phyloP scores from a whole-genome alignment of 2,113 vertebrate genomes.

The Dicaeum eximium region DNA sequence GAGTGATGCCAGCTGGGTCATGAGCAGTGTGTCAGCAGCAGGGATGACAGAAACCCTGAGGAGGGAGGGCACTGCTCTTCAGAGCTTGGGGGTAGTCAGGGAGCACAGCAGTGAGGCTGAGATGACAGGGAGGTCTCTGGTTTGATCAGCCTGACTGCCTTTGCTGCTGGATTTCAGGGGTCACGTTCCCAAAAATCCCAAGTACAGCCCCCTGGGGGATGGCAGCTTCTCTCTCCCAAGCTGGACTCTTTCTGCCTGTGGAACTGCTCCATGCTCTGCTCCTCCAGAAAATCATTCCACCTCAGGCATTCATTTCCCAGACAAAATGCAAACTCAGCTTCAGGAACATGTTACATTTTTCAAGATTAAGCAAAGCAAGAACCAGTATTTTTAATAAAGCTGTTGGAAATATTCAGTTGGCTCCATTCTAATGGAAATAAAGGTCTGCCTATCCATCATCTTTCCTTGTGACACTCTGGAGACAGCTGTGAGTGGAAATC shows the following conservation, averaged over 20 bases:
- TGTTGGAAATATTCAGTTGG: conserved; percentile 27
- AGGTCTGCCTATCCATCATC: conserved; percentile 33
- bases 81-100: neutral
- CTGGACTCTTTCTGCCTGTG: neutral
- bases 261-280: neutral
- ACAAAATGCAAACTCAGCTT: conserved; percentile 30
- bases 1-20: rapidly evolving
- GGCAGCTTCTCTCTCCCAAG: neutral
- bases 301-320: neutral
- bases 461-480: neutral
- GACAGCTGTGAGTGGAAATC: neutral
- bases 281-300: neutral
- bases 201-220: neutral
- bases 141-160: neutral
- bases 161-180: neutral
- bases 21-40: neutral
- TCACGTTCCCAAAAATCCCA: neutral
- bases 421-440: conserved; percentile 17
- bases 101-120: neutral
- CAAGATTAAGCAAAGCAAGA: conserved; percentile 15
- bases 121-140: neutral
- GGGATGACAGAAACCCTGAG: neutral
- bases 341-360: conserved; percentile 23
- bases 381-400: conserved; percentile 30
- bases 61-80: neutral